Percentiles rank a stretch among this genome's conserved stretches.
These are phyloP conservation scores for Drosophila guanche DNA, from an alignment of 1,140 invertebrate genomes.

Conservation along the genomic window DNA sequence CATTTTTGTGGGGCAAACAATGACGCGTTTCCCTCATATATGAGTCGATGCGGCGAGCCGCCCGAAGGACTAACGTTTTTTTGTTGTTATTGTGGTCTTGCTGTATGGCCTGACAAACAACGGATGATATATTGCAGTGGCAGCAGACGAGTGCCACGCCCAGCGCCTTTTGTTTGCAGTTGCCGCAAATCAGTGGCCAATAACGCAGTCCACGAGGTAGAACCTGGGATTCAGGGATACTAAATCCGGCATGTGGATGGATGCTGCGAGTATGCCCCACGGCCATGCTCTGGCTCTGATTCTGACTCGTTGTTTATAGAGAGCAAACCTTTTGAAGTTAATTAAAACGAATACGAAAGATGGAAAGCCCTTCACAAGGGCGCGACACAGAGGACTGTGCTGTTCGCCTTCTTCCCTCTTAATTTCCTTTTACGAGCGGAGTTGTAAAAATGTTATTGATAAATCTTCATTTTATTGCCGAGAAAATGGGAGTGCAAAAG, in stretches of 20 bases:
- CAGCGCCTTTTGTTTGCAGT: slow-evolving; percentile 64
- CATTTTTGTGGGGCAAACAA: slow-evolving; percentile 52
- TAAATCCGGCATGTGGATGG: neutral
- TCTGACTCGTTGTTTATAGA: slow-evolving; percentile 28
- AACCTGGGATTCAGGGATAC: slow-evolving; percentile 1
- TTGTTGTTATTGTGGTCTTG: slow-evolving; percentile 16
- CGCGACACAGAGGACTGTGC: no score
- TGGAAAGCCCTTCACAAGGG: neutral
- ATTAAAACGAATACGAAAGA: slow-evolving; percentile 62
- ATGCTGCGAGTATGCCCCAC: slow-evolving; percentile 1
- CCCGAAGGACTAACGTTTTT: slow-evolving; percentile 38
- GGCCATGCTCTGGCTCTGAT: neutral
- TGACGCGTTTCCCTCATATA: slow-evolving; percentile 43
- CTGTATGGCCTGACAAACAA: slow-evolving; percentile 51
- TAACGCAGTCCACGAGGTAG: slow-evolving; percentile 37
- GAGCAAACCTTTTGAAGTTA: slow-evolving; percentile 70
- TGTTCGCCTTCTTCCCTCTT: neutral
- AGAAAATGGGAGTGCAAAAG: neutral
- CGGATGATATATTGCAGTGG: slow-evolving; percentile 67
- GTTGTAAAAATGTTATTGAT: slow-evolving; percentile 70
- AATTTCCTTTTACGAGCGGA: slow-evolving; percentile 28
- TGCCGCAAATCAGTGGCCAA: slow-evolving; percentile 76
- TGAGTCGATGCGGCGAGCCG: slow-evolving; percentile 45
- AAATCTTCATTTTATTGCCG: slow-evolving; percentile 12
- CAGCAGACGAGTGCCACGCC: slow-evolving; percentile 48